Evolutionary conservation across 1,140 invertebrate genomes (phyloP), one percentile per base, ranked within the genome.

Genomic region (Euschistus heros): DNA sequence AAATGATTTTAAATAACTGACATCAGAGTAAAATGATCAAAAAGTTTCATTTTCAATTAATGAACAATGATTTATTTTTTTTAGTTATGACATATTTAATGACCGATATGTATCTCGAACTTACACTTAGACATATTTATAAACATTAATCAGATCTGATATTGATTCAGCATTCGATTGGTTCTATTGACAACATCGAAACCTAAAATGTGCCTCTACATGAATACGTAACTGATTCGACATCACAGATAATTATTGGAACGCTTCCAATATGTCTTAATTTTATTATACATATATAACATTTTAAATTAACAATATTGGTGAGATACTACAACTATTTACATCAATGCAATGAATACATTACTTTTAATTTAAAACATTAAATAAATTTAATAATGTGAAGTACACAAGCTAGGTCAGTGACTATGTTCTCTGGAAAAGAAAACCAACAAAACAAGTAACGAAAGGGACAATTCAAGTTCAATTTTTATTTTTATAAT

Each of bases 221-320:
- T 57, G 24, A 57, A 57, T 24, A 57, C 24, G 18, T 57, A 57
- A 24, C 24, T 57, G 54, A 57, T 27, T 18, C 33, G 24, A 57
- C 18, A 57, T 57, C 54, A 57, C 54, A 57, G 54, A 57, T 57
- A 26, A 57, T 57, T 57, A 57, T 57, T 57, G 18, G 54, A 24
- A 57, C 24, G 24, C 18, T 57, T 57, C 54, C 54, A 57, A 57
- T 22, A 24, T 24, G 24, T 57, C 47, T 24, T 57, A 57, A 57
- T 24, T 22, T 57, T 15, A 8, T 52, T 13, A 26, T 27, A 57
- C 18, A 50, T 50, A 50, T 22, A 57, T 8, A 57, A 57, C 24
- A 26, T 57, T 37, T 20, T 14, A 57, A 57, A 57, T 57, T 26
- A 57, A 57, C 54, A 57, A 50, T n/a, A 50, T 20, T 50, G 22